Base-by-base conservation (phyloP, 2,797 vertebrate species). In the Sebastes iracundus region DNA sequence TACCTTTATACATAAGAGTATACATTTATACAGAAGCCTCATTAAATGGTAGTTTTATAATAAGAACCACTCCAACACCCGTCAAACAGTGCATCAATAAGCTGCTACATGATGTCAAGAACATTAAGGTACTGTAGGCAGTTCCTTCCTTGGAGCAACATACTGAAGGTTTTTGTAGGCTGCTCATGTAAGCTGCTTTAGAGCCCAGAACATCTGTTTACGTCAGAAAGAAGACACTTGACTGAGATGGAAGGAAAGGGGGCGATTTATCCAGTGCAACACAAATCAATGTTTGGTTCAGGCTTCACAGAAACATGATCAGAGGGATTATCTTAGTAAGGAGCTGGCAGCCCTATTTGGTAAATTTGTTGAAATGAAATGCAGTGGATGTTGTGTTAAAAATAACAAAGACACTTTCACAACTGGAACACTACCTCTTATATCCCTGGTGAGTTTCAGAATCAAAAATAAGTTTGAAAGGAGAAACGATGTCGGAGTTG, bases 151-250 rank as follows among this genome's bases (percentile, higher is more conserved):
- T 14, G 58, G 25, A 82, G 69, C 72, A 55, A 71, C 66, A 67
- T 52, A 64, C 20, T 67, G 8, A 79, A 89, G 72, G 59, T 67
- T 84, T 84, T 79, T 73, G 38, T 75, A 30, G 72, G 79, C 61
- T 78, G 77, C 46, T 74, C 79, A 52, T 84, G 55, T 90, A 90
- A 87, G 79, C 82, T 83, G 84, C 87, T 89, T 88, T 84, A 67
- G 71, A 87, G 75, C 58, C n/a, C 38, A 84, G 77, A 87, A 83
- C 83, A 90, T 89, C 75, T 86, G 79, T 87, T 84, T 81, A 84
- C 78, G 69, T 89, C 88, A 87, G 58, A 86, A 59, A 83, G 87
- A 72, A 85, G 86, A 90, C 84, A 85, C 87, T 91, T 79, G 74
- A 88, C 77, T 82, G 72, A 85, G 79, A 86, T 71, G 72, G 80